Base-by-base conservation (phyloP, 2,888 invertebrate species). In the Megamerina dolium region DNA sequence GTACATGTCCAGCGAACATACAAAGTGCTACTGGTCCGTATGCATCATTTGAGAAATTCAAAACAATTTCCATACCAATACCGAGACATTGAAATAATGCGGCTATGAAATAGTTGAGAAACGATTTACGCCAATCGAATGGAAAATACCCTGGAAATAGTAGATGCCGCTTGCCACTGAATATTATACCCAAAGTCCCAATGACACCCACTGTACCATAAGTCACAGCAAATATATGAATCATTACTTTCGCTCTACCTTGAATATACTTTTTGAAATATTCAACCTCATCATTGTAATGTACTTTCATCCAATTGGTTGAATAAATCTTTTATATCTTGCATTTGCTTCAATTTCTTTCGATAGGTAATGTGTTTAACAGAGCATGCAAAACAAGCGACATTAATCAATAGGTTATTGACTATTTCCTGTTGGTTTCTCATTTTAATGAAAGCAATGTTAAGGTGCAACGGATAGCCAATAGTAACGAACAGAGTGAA, bases 61-160 rank as follows among this genome's bases (percentile, higher is more conserved):
- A 29, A 3, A 55, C 6, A 4, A 53, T 50, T 34, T 51, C 50
- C 5, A 50, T 14, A 6, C 43, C 41, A 8, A 53, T 26, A 3
- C 51, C 52, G 6, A 47, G 29, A 37, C 49, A 43, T 33, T 55
- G 54, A 45, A 50, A 56, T 2, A 48, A 3, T 8, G 53, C n/a
- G 2, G 47, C 47, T 3, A 39, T 16, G 19, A 32, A 38, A 34
- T 50, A 54, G n/a, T 45, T 34, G 3, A 12, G 6, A 13, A 16
- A 6, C 0, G 52, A 46, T 16, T 41, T 38, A 17, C 5, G 38
- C 48, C 49, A 51, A 16, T 53, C 48, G 9, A 53, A 46, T 8
- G 53, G 53, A 41, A 52, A 47, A 51, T 51, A 56, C 1, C 44
- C 55, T 6, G 55, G 53, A 35, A 50, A 54, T 40, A 52, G 43